Evolutionary conservation across 2,113 vertebrate genomes (phyloP).

Genomic region (Pelmatolapia mariae): DNA sequence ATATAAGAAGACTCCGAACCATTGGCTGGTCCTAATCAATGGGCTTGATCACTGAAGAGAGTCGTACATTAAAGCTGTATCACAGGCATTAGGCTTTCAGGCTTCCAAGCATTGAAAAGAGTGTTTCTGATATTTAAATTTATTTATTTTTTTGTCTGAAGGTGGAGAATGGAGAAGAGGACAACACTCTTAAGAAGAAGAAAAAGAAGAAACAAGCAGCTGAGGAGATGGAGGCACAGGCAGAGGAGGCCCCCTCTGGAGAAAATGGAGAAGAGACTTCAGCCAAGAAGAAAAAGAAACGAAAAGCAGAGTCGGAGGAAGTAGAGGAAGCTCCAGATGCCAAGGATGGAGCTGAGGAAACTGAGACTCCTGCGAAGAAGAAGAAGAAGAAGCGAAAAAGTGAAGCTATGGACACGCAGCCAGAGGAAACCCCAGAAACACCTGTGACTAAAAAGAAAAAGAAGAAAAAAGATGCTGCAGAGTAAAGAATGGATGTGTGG

Average conservation of each 20-base stretch:
- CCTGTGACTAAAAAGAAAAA: constrained; percentile 55
- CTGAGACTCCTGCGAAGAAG: constrained; percentile 49
- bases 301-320: constrained; percentile 4
- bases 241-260: not conserved
- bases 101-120: not conserved
- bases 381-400: constrained; percentile 72
- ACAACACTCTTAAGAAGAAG: constrained; percentile 19
- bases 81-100: not conserved
- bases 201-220: constrained; percentile 70
- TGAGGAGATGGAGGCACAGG: not conserved
- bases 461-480: constrained; percentile 32
- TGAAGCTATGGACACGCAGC: not conserved
- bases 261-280: constrained; percentile 49
- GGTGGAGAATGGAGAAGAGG: constrained; percentile 39
- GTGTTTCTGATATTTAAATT: not conserved
- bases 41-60: constrained; percentile 73
- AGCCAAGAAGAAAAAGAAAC: constrained; percentile 73
- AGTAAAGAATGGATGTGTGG: not conserved
- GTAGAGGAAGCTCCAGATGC: not conserved
- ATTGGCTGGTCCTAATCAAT: constrained; percentile 63
- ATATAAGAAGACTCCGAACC: constrained; percentile 70
- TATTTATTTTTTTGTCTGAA: not conserved
- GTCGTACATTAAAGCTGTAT: constrained; percentile 27
- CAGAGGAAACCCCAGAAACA: constrained; percentile 8
- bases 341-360: constrained; percentile 54